These are phyloP conservation scores for Lymantria dispar DNA, from an alignment of 2,888 invertebrate species.

Conservation along the genomic window DNA sequence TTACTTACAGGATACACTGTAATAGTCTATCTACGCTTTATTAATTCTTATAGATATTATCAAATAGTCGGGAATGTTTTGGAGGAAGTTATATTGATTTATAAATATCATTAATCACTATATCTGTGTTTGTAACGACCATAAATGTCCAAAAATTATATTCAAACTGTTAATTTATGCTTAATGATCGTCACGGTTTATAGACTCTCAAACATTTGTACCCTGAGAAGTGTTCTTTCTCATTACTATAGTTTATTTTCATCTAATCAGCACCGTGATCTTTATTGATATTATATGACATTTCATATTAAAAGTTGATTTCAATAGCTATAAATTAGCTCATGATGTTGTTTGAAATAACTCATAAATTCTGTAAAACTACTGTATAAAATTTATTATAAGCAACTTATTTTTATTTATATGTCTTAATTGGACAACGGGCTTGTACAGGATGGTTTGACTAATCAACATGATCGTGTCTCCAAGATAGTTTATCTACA, in stretches of 20 bases:
- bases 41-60: not conserved
- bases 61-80: not conserved
- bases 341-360: conserved; percentile 41
- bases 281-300: conserved; percentile 35
- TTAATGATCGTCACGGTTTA: conserved; percentile 28
- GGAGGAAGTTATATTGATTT: conserved; percentile 3
- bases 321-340: conserved; percentile 43
- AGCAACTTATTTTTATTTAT: conserved; percentile 52
- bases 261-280: conserved; percentile 30
- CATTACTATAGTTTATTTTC: conserved; percentile 28
- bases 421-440: conserved; percentile 51
- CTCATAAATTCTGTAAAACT: conserved; percentile 44
- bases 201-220: conserved; percentile 12
- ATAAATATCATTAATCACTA: conserved; percentile 2
- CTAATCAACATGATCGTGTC: conserved; percentile 74
- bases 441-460: conserved; percentile 41
- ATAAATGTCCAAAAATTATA: conserved; percentile 11
- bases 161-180: conserved; percentile 22
- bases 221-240: conserved; percentile 16
- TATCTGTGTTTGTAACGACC: conserved; percentile 3
- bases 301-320: conserved; percentile 31
- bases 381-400: conserved; percentile 39
- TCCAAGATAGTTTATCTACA: conserved; percentile 66
- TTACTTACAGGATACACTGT: not conserved
- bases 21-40: not conserved